Evolutionary conservation across 2,888 invertebrate species (phyloP).

Genomic region (Xanthorhoe spadicearia): DNA sequence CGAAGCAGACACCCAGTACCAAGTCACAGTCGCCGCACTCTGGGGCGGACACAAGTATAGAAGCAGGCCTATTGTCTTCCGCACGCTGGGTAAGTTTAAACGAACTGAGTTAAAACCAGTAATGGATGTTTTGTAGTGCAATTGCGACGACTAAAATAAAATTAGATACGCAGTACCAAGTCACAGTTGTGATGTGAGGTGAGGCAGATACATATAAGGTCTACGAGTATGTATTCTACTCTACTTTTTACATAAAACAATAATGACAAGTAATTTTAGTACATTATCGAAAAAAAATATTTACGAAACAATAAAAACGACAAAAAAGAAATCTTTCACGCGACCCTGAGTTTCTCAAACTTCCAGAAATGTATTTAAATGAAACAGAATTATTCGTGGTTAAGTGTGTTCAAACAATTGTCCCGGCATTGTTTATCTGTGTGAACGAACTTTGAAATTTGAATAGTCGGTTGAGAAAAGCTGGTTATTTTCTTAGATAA

Average conservation of each 20-base stretch:
- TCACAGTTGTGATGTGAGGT: too few relatives aligned
- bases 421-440: slow-evolving; percentile 23
- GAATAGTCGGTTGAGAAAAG: slow-evolving; percentile 4
- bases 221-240: too few relatives aligned
- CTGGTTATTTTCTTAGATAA: slow-evolving; percentile 8
- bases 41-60: slow-evolving; percentile 92
- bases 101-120: neutral
- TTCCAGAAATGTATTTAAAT: slow-evolving; percentile 28
- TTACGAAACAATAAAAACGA: slow-evolving; percentile 10
- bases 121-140: neutral
- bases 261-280: too few relatives aligned
- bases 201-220: too few relatives aligned
- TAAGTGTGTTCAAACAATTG: slow-evolving; percentile 30
- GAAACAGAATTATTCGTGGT: slow-evolving; percentile 25
- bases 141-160: neutral
- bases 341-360: slow-evolving; percentile 3
- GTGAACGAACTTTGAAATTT: slow-evolving; percentile 27
- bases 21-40: slow-evolving; percentile 93
- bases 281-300: neutral
- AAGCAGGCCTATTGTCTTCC: slow-evolving; percentile 95
- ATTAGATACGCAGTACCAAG: too few relatives aligned
- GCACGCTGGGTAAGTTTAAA: slow-evolving; percentile 89
- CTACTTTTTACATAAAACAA: neutral
- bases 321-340: too few relatives aligned
- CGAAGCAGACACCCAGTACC: slow-evolving; percentile 94